Evolutionary conservation across 2,888 invertebrate genomes (phyloP), one percentile per base, ranked within the genome.

Genomic region (Pheosia tremula): DNA sequence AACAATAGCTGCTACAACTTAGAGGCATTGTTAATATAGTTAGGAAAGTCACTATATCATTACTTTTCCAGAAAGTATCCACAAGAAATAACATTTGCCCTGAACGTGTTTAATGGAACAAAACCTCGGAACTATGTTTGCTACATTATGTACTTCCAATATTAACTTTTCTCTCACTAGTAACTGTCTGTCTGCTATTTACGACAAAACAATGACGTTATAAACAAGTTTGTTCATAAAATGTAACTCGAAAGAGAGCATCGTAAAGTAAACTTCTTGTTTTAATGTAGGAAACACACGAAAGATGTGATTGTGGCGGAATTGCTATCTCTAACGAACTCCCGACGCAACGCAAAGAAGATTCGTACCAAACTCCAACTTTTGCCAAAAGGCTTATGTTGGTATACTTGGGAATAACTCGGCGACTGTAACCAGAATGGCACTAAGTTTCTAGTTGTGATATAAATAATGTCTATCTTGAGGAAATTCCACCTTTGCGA

Each of bases 71-170:
- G 41, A 41, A 41, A 41, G 8, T 41, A 7, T 41, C 64, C 57
- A 64, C 57, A 64, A 37, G n/a, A 56, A 49, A 49, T 49, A 52
- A 54, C 36, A 38, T 47, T 45, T 39, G 50, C 36, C 49, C 52
- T 52, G 36, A 13, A 37, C 41, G 8, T 6, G 36, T 58, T 38
- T 45, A 58, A 41, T 53, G 7, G 36, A 43, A 8, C 1, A 47
- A 59, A 47, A n/a, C 13, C 24, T 24, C 24, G 50, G 24, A 50
- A 50, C 13, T 50, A 24, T 3, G 24, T 24, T 24, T 50, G 24
- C 24, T 50, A 6, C 50, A 24, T 50, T 24, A 50, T 24, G 24
- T 24, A 24, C 49, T 13, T 24, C 8, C n/a, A 47, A 47, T 47
- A 47, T 47, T 47, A 47, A n/a, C 3, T 50, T 50, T 6, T 24